Evolutionary conservation across 2,797 vertebrate species (phyloP).

Genomic region (Lycodopsis pacificus): DNA sequence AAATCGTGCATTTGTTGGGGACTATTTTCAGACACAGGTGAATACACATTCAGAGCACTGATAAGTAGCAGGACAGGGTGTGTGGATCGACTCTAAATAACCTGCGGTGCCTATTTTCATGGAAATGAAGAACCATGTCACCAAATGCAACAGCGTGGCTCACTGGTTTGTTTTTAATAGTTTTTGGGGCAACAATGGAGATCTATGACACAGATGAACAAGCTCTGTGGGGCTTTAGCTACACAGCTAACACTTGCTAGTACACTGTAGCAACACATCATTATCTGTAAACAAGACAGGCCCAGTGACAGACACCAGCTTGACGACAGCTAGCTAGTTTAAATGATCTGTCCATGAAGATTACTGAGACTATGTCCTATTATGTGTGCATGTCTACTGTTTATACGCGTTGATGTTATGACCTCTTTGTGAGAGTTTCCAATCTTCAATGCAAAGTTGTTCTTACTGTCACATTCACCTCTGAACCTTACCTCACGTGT

Average conservation of each 20-base stretch:
- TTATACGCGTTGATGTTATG: not conserved
- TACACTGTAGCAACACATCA: not conserved
- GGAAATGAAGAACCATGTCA: not conserved
- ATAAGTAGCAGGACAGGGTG: not conserved
- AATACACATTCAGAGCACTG: not conserved
- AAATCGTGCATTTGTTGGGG: constrained; percentile 1
- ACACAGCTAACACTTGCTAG: not conserved
- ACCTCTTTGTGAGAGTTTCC: not conserved
- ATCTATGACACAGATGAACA: not conserved
- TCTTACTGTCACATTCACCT: not conserved
- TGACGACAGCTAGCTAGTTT: constrained; percentile 1
- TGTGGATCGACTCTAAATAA: not conserved
- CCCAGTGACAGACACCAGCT: not conserved
- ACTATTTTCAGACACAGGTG: not conserved
- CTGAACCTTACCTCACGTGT: not conserved
- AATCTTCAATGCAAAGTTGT: not conserved
- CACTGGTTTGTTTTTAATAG: constrained; percentile 10
- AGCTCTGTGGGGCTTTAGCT: not conserved
- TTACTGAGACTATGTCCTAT: not conserved
- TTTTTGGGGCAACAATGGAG: not conserved
- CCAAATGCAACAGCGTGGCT: not conserved
- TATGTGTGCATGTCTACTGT: not conserved
- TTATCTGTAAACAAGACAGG: constrained; percentile 17
- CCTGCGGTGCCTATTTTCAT: not conserved
- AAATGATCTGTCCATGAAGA: constrained; percentile 8